Evolutionary conservation across 2,113 vertebrate genomes (phyloP).

Genomic region (Urocynchramus pylzowi): DNA sequence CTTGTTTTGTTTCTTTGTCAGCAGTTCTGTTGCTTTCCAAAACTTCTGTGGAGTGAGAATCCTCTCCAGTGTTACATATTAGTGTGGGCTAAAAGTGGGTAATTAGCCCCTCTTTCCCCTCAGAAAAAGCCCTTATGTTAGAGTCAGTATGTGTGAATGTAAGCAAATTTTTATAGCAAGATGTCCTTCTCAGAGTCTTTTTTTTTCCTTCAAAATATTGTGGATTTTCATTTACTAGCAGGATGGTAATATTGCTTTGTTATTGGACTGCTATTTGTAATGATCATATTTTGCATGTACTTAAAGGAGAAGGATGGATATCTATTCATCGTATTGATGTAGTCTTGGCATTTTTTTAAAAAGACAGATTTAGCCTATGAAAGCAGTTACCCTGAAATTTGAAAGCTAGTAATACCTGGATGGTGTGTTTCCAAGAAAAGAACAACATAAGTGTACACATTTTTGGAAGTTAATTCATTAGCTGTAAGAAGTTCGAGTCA

Average conservation of each 20-base stretch:
- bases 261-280: not conserved
- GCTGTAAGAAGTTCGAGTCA: not conserved
- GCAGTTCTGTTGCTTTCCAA: not conserved
- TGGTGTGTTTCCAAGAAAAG: not conserved
- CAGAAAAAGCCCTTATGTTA: not conserved
- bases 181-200: not conserved
- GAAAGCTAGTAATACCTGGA: not conserved
- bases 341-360: not conserved
- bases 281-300: not conserved
- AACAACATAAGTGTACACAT: rapidly evolving
- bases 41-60: not conserved
- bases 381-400: not conserved
- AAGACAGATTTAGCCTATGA: not conserved
- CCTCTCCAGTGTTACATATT: not conserved
- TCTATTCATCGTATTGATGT: not conserved
- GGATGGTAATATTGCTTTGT: not conserved
- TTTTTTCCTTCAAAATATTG: not conserved
- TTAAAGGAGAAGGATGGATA: not conserved
- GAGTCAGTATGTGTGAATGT: not conserved
- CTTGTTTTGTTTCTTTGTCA: not conserved
- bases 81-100: not conserved
- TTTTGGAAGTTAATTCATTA: not conserved
- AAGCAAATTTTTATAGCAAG: not conserved
- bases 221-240: not conserved
- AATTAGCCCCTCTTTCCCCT: not conserved